Conservation (phyloP, 1,140 invertebrate genomes). For the Melipona quadrifasciata region DNA sequence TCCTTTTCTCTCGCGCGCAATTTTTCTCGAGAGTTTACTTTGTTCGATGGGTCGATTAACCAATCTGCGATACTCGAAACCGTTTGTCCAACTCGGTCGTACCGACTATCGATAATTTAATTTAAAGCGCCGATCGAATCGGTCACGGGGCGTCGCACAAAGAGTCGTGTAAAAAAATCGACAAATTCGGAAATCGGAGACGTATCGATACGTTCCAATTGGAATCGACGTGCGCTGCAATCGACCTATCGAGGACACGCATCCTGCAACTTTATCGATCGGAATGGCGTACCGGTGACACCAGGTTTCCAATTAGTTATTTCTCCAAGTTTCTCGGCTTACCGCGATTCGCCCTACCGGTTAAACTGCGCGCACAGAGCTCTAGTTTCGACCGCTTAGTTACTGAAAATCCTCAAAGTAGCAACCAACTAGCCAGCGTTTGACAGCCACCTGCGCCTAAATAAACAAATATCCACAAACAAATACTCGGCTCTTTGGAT, state of each 20-base stretch:
- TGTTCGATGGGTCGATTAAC: background rate
- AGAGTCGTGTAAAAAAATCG: slow-evolving; percentile 4
- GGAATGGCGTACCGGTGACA: slow-evolving; percentile 55
- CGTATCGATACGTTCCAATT: slow-evolving; percentile 9
- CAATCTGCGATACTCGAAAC: background rate
- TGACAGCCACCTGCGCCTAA: slow-evolving; percentile 45
- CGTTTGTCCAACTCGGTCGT: background rate
- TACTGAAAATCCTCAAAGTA: slow-evolving; percentile 59
- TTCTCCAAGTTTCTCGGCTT: slow-evolving; percentile 63
- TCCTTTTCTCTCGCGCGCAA: background rate
- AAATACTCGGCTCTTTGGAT: slow-evolving; percentile 45
- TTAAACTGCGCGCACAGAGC: slow-evolving; percentile 33
- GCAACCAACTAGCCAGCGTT: slow-evolving; percentile 44
- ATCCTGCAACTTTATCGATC: slow-evolving; percentile 61
- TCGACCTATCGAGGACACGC: slow-evolving; percentile 4
- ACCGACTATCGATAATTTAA: background rate
- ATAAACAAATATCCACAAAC: slow-evolving; percentile 4
- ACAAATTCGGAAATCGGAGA: slow-evolving; percentile 5
- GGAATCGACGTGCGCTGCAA: slow-evolving; percentile 28
- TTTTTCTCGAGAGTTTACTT: background rate
- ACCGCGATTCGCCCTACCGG: slow-evolving; percentile 41
- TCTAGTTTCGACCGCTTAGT: slow-evolving; percentile 44
- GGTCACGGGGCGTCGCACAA: background rate
- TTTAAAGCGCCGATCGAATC: background rate
- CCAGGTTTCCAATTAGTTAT: slow-evolving; percentile 65